These are phyloP conservation scores for Drosophila borborema DNA, from an alignment of 2,888 invertebrate species.

Conservation along the genomic window DNA sequence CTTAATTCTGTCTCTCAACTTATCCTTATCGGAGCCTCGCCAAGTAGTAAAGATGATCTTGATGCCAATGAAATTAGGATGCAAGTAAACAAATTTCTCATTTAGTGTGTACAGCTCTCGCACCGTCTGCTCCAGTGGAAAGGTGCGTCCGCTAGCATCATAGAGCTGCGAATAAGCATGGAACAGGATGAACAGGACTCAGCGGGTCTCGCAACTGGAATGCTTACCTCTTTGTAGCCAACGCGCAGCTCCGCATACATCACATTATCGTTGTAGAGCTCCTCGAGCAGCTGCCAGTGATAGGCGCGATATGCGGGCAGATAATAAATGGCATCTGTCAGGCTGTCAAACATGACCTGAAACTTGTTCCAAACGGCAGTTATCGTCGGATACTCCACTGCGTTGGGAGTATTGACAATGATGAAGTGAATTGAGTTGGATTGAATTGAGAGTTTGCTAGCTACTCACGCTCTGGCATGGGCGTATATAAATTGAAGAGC, in stretches of 20 bases:
- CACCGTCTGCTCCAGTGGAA: slow-evolving; percentile 85
- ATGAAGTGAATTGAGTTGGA: background rate
- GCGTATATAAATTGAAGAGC: slow-evolving; percentile 87
- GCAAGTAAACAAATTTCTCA: slow-evolving; percentile 85
- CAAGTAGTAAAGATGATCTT: slow-evolving; percentile 86
- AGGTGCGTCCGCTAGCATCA: slow-evolving; percentile 86
- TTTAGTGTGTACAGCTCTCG: slow-evolving; percentile 82
- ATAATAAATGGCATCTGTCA: slow-evolving; percentile 86
- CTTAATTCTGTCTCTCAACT: slow-evolving; percentile 58
- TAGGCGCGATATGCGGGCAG: slow-evolving; percentile 87
- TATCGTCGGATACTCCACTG: slow-evolving; percentile 82
- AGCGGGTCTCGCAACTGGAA: background rate
- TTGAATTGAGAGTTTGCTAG: background rate
- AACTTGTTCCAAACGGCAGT: slow-evolving; percentile 86
- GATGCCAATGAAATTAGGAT: slow-evolving; percentile 87
- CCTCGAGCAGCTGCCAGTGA: slow-evolving; percentile 86
- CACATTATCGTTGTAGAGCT: slow-evolving; percentile 88
- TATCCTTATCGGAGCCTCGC: slow-evolving; percentile 53
- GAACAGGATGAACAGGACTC: background rate
- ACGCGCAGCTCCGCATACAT: slow-evolving; percentile 87
- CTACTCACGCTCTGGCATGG: slow-evolving; percentile 85
- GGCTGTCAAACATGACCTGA: slow-evolving; percentile 85
- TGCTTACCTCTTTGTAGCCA: slow-evolving; percentile 67
- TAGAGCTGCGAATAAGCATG: slow-evolving; percentile 84
- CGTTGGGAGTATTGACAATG: background rate